Evolutionary conservation across 2,797 vertebrate genomes (phyloP).

Genomic region (Pangasius sanitwongsei): DNA sequence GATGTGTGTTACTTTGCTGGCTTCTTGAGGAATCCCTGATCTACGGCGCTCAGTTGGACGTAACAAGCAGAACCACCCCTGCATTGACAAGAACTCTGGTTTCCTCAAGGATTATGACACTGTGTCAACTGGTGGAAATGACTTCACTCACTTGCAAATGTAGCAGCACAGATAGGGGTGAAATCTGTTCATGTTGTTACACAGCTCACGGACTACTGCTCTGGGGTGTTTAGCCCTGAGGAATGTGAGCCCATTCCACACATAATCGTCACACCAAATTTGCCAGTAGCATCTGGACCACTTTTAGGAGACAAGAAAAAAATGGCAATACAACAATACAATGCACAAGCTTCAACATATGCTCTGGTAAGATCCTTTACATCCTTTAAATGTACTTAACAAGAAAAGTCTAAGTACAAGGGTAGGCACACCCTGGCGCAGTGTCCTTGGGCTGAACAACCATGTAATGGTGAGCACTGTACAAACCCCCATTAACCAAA

Average conservation of each 20-base stretch:
- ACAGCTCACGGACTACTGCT: background rate
- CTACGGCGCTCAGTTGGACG: background rate
- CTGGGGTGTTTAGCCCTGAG: no score
- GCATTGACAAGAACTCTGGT: background rate
- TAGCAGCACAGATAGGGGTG: background rate
- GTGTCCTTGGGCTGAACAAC: no score
- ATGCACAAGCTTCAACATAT: background rate
- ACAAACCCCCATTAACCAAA: no score
- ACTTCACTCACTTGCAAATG: no score
- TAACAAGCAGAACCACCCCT: background rate
- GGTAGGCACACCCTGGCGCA: background rate
- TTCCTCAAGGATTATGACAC: background rate
- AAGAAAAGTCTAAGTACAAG: background rate
- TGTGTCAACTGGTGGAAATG: background rate
- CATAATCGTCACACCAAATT: no score
- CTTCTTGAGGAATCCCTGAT: background rate
- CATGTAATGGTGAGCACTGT: no score
- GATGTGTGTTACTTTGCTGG: background rate
- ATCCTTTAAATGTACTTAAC: background rate
- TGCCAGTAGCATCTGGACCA: no score
- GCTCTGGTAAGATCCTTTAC: background rate
- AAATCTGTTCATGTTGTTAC: background rate
- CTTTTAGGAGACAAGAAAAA: background rate
- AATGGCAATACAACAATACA: no score
- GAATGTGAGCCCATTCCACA: no score